Evolutionary conservation across 2,888 invertebrate species (phyloP).

Genomic region (Ectemnius lituratus): DNA sequence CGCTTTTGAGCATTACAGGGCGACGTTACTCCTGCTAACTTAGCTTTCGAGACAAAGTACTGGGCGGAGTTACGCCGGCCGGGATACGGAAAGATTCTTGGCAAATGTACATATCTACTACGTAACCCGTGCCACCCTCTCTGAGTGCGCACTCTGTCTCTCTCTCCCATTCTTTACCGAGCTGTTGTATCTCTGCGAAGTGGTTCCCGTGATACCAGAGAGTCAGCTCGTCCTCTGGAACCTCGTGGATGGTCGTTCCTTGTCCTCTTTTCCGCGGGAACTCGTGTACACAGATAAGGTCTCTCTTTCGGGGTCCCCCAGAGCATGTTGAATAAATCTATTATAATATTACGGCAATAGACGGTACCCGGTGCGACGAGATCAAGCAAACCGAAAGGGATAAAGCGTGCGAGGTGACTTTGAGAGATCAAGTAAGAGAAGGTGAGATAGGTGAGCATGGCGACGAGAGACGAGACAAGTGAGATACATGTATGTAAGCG

Average conservation of each 20-base stretch:
- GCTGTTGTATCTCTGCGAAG: not conserved
- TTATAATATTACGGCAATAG: conserved; percentile 66
- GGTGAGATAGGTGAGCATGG: conserved; percentile 11
- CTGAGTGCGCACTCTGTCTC: conserved; percentile 16
- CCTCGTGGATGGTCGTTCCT: too few relatives aligned
- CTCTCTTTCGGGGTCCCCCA: conserved; percentile 11
- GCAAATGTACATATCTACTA: conserved; percentile 43
- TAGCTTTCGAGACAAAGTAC: conserved; percentile 39
- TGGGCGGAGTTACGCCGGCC: conserved; percentile 25
- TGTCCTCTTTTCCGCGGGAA: conserved; percentile 1
- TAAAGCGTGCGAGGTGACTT: not conserved
- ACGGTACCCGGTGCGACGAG: conserved; percentile 41
- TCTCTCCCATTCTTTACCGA: not conserved
- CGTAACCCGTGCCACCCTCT: conserved; percentile 8
- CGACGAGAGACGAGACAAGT: not conserved
- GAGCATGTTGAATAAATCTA: conserved; percentile 67
- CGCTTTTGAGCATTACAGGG: conserved; percentile 29
- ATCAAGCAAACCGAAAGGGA: conserved; percentile 17
- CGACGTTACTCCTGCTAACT: conserved; percentile 38
- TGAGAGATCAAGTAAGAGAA: too few relatives aligned
- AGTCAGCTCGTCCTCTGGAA: not conserved
- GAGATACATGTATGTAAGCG: conserved; percentile 18
- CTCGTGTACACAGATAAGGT: conserved; percentile 9
- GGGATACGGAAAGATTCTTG: conserved; percentile 41
- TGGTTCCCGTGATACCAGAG: conserved; percentile 1